Conservation (phyloP, 2,888 invertebrate genomes). For the Parnassius mnemosyne region DNA sequence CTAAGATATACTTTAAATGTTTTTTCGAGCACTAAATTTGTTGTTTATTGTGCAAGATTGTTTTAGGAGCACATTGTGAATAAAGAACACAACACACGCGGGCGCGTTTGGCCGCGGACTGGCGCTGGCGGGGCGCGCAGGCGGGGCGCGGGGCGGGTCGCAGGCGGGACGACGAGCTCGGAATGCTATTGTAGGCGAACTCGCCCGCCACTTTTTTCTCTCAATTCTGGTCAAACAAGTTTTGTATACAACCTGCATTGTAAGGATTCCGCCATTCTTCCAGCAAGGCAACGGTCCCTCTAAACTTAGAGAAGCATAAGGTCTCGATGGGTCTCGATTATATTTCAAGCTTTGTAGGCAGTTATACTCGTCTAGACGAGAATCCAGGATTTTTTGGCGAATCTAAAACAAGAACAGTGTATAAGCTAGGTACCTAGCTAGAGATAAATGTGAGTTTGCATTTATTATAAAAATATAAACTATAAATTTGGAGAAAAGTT, state of each 20-base stretch:
- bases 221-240: conserved; percentile 79
- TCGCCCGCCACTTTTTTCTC: conserved; percentile 77
- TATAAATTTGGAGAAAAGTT: no score
- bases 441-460: no score
- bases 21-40: conserved; percentile 38
- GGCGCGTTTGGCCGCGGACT: conserved; percentile 42
- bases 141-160: conserved; percentile 44
- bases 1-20: conserved; percentile 16
- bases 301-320: conserved; percentile 56
- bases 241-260: conserved; percentile 80
- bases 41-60: conserved; percentile 49
- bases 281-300: conserved; percentile 68
- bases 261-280: conserved; percentile 79
- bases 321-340: conserved; percentile 52
- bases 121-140: conserved; percentile 26
- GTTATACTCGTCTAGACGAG: neutral
- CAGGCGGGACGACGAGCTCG: conserved; percentile 57
- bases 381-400: no score
- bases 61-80: conserved; percentile 45
- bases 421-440: no score
- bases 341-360: conserved; percentile 4
- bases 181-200: conserved; percentile 81
- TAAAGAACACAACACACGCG: conserved; percentile 49
- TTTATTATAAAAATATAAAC: no score
- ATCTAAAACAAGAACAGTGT: no score